A percentile compares a stretch with the other conserved stretches of the same genome.
These are phyloP conservation scores for Synanceia verrucosa DNA, from an alignment of 2,797 vertebrate species.

Conservation along the genomic window DNA sequence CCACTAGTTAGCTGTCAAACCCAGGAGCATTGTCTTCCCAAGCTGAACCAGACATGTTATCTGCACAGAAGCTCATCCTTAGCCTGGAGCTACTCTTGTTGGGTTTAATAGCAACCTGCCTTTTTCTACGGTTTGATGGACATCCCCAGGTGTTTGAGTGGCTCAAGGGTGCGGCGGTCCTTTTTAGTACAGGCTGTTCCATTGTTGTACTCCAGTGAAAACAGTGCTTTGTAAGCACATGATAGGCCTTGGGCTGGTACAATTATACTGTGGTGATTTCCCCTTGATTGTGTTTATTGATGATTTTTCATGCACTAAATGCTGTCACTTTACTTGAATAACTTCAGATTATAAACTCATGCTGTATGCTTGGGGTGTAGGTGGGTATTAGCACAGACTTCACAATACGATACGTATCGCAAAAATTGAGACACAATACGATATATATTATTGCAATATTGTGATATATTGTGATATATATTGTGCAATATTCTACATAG, in stretches of 20 bases:
- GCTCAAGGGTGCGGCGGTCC: slow-evolving; percentile 51
- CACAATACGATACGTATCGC: no score
- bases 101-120: slow-evolving; percentile 57
- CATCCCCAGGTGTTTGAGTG: slow-evolving; percentile 63
- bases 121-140: slow-evolving; percentile 46
- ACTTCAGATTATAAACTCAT: no score
- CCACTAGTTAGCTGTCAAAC: not conserved
- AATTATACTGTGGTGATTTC: slow-evolving; percentile 29
- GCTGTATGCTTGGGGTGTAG: no score
- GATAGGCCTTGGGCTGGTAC: slow-evolving; percentile 35
- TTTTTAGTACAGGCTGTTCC: slow-evolving; percentile 17
- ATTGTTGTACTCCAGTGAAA: slow-evolving; percentile 45
- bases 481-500: no score
- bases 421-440: no score
- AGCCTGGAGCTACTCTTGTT: slow-evolving; percentile 57
- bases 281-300: slow-evolving; percentile 10
- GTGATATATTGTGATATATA: no score
- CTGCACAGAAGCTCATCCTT: slow-evolving; percentile 38
- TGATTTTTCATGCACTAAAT: slow-evolving; percentile 9
- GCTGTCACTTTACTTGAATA: no score
- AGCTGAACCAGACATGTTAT: slow-evolving; percentile 17
- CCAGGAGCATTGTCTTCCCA: slow-evolving; percentile 9
- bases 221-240: slow-evolving; percentile 33
- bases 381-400: no score
- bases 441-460: no score